A percentile compares a stretch with the other conserved stretches of the same genome.
These are phyloP conservation scores for Ursus arctos DNA, from an alignment of 2,113 vertebrate genomes.

Conservation along the genomic window DNA sequence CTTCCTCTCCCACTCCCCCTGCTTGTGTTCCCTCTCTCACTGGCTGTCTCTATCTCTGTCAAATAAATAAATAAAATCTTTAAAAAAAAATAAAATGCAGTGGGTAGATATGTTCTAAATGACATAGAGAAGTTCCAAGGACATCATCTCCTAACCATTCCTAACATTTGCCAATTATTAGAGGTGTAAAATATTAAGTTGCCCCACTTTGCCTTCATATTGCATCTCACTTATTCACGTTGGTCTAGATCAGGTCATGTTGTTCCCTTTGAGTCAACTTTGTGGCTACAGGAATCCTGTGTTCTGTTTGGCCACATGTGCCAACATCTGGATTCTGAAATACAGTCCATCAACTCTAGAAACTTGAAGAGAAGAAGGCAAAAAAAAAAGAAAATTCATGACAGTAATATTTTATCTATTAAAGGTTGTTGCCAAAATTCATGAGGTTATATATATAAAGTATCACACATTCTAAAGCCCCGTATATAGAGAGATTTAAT, in stretches of 20 bases:
- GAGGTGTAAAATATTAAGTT: background rate
- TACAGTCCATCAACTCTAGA: background rate
- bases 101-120: background rate
- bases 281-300: background rate
- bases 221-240: background rate
- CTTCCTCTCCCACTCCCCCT: no score
- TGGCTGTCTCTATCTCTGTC: no score
- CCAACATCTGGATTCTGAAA: background rate
- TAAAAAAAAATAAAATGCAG: background rate
- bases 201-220: background rate
- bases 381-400: background rate
- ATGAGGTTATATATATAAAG: background rate
- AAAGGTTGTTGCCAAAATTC: background rate
- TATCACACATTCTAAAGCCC: background rate
- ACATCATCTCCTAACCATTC: background rate
- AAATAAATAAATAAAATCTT: no score
- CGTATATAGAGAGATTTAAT: background rate
- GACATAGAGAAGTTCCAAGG: background rate
- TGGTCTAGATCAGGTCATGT: background rate
- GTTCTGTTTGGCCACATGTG: background rate
- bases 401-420: background rate
- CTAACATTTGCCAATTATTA: background rate
- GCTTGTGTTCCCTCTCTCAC: no score
- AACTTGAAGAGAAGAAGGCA: background rate
- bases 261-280: background rate